Conservation (phyloP, 2,888 invertebrate species). For the Cosmopolites sordidus region DNA sequence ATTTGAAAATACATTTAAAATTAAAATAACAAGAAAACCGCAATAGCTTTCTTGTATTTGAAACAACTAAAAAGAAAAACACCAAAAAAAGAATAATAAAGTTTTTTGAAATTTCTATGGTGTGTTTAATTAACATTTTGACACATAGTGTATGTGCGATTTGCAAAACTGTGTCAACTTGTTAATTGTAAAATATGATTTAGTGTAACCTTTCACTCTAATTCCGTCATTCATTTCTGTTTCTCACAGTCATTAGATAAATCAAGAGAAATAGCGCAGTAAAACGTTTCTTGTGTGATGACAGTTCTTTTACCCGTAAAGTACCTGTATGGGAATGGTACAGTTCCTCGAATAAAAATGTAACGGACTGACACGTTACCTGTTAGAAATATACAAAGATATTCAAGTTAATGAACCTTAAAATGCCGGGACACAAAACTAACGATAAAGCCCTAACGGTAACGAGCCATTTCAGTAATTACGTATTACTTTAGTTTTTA, state of each 20-base stretch:
- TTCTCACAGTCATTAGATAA: conserved; percentile 1
- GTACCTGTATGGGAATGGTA: not conserved
- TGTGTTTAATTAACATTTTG: no score
- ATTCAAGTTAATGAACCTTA: conserved; percentile 1
- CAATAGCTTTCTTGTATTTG: no score
- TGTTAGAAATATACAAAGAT: not conserved
- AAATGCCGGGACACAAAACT: not conserved
- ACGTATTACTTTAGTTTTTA: no score
- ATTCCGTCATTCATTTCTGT: not conserved
- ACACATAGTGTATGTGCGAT: no score
- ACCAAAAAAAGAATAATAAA: no score
- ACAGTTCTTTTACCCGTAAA: not conserved
- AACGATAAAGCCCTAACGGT: not conserved
- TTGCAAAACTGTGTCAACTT: no score
- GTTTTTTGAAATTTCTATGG: no score
- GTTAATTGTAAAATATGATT: no score
- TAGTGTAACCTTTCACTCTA: not conserved
- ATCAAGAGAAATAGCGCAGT: not conserved
- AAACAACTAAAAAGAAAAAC: no score
- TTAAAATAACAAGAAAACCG: no score
- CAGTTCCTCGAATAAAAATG: conserved; percentile 1
- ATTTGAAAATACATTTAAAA: no score
- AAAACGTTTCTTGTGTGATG: not conserved
- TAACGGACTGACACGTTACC: not conserved
- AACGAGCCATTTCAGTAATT: not conserved